Conservation (phyloP, 2,797 vertebrate species). For the Gallinago nigripennis region DNA sequence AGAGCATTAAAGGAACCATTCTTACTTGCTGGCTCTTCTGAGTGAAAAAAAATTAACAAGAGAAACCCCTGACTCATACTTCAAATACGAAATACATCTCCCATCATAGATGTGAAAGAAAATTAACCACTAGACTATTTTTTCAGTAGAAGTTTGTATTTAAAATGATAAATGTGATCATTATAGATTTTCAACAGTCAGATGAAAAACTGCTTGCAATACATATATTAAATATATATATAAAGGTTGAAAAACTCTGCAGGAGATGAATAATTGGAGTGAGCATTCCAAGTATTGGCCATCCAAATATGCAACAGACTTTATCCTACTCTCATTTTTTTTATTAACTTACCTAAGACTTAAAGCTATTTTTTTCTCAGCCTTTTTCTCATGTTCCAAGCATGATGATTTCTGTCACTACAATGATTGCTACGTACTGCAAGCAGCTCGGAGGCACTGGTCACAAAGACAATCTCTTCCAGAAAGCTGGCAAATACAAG, state of each 20-base stretch:
- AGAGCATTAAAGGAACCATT: slow-evolving; percentile 2
- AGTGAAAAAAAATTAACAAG: background rate
- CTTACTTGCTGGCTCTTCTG: background rate
- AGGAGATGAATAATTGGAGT: background rate
- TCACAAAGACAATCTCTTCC: background rate
- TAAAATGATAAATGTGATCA: background rate
- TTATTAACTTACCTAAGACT: background rate
- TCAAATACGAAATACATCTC: background rate
- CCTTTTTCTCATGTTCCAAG: background rate
- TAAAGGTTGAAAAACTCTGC: background rate
- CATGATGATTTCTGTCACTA: background rate
- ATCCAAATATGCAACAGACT: background rate
- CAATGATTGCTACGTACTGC: background rate
- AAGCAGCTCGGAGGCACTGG: background rate
- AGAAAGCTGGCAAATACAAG: background rate
- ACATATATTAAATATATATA: background rate
- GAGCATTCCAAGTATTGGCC: background rate
- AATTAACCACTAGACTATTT: background rate
- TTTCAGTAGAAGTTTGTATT: background rate
- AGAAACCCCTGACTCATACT: background rate
- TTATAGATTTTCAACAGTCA: background rate
- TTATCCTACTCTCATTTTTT: background rate
- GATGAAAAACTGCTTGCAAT: background rate
- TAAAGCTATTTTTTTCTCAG: background rate
- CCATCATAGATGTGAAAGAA: background rate